Base-by-base conservation (phyloP, 2,113 vertebrate species). In the Heterotis niloticus region DNA sequence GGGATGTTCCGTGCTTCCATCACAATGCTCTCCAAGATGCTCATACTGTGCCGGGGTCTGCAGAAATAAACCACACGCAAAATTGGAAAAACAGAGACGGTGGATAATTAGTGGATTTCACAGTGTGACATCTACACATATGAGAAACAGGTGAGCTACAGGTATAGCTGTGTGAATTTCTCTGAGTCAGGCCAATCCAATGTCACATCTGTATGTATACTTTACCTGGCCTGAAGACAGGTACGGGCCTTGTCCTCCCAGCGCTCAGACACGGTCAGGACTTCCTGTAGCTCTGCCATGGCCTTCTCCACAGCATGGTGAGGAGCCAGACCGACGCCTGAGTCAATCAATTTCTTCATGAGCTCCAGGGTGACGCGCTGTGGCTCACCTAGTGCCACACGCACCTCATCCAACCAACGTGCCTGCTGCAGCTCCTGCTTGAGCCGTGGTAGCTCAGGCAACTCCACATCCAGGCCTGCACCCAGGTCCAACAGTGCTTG, bases 391-490 rank as follows among this genome's bases (percentile, higher is more conserved):
- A 99, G 91, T 3, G 96, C 96, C 81, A 94, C 86, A 13, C 95
- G 94, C 78, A 99, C 98, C 92, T 99, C 96, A 77, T 98, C 97
- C n/a, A 99, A 90, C 98, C 98, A 99, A 75, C 97, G 95, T 0
- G 96, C 98, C 88, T 99, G 98, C 85, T 96, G 96, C 26, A 99
- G 91, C 69, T 98, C 96, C 84, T 98, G 98, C 78, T 98, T 98
- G 44, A 99, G 88, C 3, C 94, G 92, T 0, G 96, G 95, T 57
- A 98, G 91, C 66, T 99, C 95, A 0, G 96, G 96, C 64, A 99
- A 92, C 83, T 99, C 97, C 13, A 99, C 96, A 11, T 98, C 98
- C 57, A 99, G 93, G 34, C 97, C 93, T 11, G 94, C 94, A 75
- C 96, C 96, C 90, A 98, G 89, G 72, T 98, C 97, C 86, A 99